Conservation (phyloP, 2,888 invertebrate species). For the Argyresthia goedartella region DNA sequence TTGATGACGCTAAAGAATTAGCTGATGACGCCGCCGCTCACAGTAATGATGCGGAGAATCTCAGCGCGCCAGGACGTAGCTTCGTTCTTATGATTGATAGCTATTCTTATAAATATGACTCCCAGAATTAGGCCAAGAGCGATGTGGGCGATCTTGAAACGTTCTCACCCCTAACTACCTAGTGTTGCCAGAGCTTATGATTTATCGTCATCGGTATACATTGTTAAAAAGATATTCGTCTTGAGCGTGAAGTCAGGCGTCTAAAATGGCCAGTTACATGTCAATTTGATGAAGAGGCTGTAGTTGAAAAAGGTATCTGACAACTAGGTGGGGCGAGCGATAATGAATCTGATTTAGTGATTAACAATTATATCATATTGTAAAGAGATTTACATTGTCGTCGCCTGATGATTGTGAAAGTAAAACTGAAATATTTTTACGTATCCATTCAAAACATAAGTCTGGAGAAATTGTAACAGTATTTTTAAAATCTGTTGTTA, state of each 20-base stretch:
- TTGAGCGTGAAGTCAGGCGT: conserved; percentile 14
- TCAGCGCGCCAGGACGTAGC: conserved; percentile 24
- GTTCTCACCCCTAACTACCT: conserved; percentile 42
- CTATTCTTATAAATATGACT: conserved; percentile 49
- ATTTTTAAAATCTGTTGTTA: too few species aligned
- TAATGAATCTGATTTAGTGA: neutral
- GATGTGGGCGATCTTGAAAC: conserved; percentile 37
- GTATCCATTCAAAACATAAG: too few species aligned
- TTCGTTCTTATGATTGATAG: conserved; percentile 49
- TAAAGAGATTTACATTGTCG: too few species aligned
- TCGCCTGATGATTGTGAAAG: too few species aligned
- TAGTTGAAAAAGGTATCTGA: neutral
- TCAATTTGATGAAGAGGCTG: conserved; percentile 1
- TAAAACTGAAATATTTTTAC: too few species aligned
- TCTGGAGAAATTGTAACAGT: too few species aligned
- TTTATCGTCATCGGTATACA: conserved; percentile 24
- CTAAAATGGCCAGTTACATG: neutral
- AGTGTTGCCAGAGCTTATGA: conserved; percentile 41
- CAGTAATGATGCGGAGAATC: conserved; percentile 29
- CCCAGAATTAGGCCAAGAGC: conserved; percentile 53
- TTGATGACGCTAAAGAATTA: conserved; percentile 7
- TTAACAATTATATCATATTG: neutral
- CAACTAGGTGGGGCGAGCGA: neutral
- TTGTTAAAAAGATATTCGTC: conserved; percentile 31
- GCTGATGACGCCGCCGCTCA: conserved; percentile 22